A percentile compares a stretch with the other conserved stretches of the same genome.
Evolutionary conservation across 2,888 invertebrate species (phyloP).

Genomic region (Catocala fraxini): DNA sequence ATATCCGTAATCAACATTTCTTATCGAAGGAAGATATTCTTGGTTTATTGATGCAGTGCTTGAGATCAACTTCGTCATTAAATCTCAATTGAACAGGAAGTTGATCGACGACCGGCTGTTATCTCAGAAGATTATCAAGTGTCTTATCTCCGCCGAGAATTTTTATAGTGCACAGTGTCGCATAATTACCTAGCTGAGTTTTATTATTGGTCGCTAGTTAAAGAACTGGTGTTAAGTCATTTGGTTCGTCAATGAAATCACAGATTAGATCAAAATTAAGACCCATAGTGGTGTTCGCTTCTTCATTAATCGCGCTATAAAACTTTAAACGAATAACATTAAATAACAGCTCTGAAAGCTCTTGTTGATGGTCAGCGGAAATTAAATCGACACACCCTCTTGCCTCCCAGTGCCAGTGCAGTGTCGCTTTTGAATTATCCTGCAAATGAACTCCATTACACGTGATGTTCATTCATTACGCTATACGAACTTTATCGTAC

Average conservation of each 20-base stretch:
- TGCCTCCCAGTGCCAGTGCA: slow-evolving; percentile 26
- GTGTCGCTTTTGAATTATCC: slow-evolving; percentile 27
- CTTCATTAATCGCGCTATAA: slow-evolving; percentile 13
- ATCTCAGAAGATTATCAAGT: slow-evolving; percentile 57
- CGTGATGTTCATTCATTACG: slow-evolving; percentile 9
- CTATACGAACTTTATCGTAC: background rate
- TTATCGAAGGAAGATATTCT: slow-evolving; percentile 19
- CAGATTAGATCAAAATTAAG: slow-evolving; percentile 8
- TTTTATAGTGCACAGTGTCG: slow-evolving; percentile 44
- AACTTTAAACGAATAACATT: slow-evolving; percentile 30
- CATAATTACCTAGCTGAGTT: slow-evolving; percentile 41
- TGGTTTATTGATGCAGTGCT: slow-evolving; percentile 19
- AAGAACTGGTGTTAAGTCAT: slow-evolving; percentile 10
- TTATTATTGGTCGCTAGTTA: slow-evolving; percentile 21
- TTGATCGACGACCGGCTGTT: slow-evolving; percentile 49
- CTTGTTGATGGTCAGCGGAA: slow-evolving; percentile 59
- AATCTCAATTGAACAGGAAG: slow-evolving; percentile 57
- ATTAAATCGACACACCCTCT: slow-evolving; percentile 71
- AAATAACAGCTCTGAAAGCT: slow-evolving; percentile 43
- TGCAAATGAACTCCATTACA: slow-evolving; percentile 28
- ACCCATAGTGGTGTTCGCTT: slow-evolving; percentile 6
- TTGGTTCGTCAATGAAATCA: background rate
- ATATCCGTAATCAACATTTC: no score
- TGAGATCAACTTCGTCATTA: slow-evolving; percentile 38
- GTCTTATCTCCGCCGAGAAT: slow-evolving; percentile 48